These are phyloP conservation scores for Heliconius himera DNA, from an alignment of 1,140 invertebrate species.

Conservation along the genomic window DNA sequence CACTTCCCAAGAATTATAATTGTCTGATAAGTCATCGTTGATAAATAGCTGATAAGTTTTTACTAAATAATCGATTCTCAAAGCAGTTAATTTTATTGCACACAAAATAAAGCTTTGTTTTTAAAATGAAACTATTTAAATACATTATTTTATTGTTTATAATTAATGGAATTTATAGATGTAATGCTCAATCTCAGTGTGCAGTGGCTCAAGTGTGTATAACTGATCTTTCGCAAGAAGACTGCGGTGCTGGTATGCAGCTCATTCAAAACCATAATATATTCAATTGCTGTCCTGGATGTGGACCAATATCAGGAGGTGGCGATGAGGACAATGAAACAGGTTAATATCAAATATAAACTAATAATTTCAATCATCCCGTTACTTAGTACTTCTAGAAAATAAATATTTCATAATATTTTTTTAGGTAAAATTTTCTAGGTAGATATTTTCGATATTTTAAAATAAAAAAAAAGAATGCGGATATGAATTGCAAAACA, in stretches of 20 bases:
- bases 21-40: constrained; percentile 57
- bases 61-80: constrained; percentile 26
- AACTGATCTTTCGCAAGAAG: constrained; percentile 57
- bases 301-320: constrained; percentile 40
- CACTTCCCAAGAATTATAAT: constrained; percentile 26
- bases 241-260: constrained; percentile 54
- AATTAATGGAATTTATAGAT: background rate
- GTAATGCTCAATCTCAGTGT: constrained; percentile 43
- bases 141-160: constrained; percentile 30
- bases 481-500: no score
- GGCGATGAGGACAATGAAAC: constrained; percentile 18
- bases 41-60: constrained; percentile 43
- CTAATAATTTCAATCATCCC: no score
- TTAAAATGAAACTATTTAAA: constrained; percentile 29
- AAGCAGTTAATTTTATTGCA: constrained; percentile 31
- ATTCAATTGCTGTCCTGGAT: constrained; percentile 72
- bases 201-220: constrained; percentile 63
- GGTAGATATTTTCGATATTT: no score
- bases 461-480: no score
- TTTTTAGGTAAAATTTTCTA: no score
- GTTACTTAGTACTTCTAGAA: no score
- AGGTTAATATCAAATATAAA: background rate
- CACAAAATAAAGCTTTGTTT: background rate
- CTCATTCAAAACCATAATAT: constrained; percentile 53
- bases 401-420: no score